Base-by-base conservation (phyloP, 2,797 vertebrate genomes). In the Melopsittacus undulatus region DNA sequence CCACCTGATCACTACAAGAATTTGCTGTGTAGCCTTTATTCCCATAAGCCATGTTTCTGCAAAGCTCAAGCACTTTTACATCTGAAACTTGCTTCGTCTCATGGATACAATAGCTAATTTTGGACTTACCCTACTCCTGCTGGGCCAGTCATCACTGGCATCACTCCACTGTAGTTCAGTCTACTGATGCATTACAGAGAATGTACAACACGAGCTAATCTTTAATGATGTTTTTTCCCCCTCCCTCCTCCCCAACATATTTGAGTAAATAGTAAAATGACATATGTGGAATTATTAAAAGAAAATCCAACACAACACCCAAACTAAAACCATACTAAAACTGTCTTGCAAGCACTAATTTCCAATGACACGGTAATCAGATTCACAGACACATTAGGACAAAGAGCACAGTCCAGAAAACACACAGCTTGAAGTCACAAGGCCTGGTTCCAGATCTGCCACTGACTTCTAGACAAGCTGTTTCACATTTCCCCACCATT, bases 31-130 rank as follows among this genome's bases (percentile, higher is more conserved):
- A 63, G 92, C 76, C 49, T 42, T 61, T 42, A 64, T 24, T 76
- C 66, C 59, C 49, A 36, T 4, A 11, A 78, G 85, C 45, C 40
- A 34, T 0, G 12, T 43, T 92, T 63, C 80, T 91, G 90, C 90
- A 92, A 67, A 79, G 74, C 80, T 91, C 29, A 6, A 95, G 59
- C 74, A 87, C 77, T 94, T 84, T 84, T 69, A 49, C 69, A 70
- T 23, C 43, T 82, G 83, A 86, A 92, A 79, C 64, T 90, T 87
- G 90, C 80, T 92, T 59, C 1, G 5, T 87, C 80, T 96, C 90
- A 94, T 89, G 88, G 92, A 82, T 92, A 94, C 90, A 94, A 95
- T 12, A 90, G 92, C 90, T 96, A 96, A 97, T 95, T 97, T 97
- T 96, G 96, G 95, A 92, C 88, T 72, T 87, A 94, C 70, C 90